Evolutionary conservation across 2,888 invertebrate species (phyloP).

Genomic region (Stramonita haemastoma): DNA sequence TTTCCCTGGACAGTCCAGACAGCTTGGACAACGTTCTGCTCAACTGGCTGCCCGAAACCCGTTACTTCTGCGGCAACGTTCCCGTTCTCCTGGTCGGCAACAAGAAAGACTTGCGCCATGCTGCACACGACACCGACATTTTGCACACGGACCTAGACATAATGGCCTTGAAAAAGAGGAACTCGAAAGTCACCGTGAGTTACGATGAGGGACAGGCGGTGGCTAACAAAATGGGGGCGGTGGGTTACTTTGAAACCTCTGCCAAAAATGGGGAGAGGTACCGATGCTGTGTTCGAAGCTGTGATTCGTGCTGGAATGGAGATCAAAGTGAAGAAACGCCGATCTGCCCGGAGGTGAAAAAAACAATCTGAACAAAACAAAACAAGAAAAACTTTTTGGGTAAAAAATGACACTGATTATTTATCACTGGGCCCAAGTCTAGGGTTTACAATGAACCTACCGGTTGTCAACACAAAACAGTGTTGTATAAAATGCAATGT

Average conservation of each 20-base stretch:
- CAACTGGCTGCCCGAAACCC: slow-evolving; percentile 50
- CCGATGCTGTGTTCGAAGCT: slow-evolving; percentile 34
- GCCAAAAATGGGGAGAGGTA: slow-evolving; percentile 44
- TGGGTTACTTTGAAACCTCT: slow-evolving; percentile 48
- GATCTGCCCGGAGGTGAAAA: background rate
- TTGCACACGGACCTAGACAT: background rate
- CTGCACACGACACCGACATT: background rate
- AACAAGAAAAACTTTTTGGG: no score
- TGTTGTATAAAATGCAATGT: no score
- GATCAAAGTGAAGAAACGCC: slow-evolving; percentile 3
- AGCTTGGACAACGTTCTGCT: slow-evolving; percentile 45
- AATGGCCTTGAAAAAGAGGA: background rate
- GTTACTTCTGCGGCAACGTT: slow-evolving; percentile 47
- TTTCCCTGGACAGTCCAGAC: slow-evolving; percentile 49
- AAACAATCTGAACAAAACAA: no score
- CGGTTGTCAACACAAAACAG: no score
- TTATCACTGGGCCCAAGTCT: background rate
- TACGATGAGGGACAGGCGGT: slow-evolving; percentile 42
- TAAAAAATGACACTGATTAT: background rate
- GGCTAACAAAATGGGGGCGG: slow-evolving; percentile 43
- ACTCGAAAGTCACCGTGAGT: background rate
- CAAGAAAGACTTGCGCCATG: slow-evolving; percentile 49
- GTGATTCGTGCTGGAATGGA: slow-evolving; percentile 30
- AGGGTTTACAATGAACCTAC: no score
- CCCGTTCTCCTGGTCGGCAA: slow-evolving; percentile 50